phyloP scores from a whole-genome alignment of 1,140 invertebrate genomes.

The Leptinotarsa undecemlineata region DNA sequence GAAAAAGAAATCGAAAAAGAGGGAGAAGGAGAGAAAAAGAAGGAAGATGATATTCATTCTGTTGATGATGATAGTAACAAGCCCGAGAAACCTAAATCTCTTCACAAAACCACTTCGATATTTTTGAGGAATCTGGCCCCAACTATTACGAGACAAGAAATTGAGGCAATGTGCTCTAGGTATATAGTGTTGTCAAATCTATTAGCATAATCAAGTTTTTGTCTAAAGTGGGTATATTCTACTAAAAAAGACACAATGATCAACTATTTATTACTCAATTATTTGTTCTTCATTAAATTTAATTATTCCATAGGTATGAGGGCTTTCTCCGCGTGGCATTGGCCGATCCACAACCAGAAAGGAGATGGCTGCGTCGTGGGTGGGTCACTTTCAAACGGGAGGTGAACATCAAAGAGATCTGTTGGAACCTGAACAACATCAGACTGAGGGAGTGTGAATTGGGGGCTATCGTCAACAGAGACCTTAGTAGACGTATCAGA shows the following conservation, averaged over 20 bases:
- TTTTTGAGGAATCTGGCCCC: slow-evolving; percentile 95
- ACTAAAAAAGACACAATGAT: too few relatives aligned
- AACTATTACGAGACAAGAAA: slow-evolving; percentile 92
- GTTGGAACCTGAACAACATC: slow-evolving; percentile 98
- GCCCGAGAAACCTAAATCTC: slow-evolving; percentile 67
- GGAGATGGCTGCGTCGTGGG: slow-evolving; percentile 92
- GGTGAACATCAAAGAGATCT: slow-evolving; percentile 99
- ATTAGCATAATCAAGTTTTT: too few relatives aligned
- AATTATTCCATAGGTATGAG: slow-evolving; percentile 63
- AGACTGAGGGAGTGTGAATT: slow-evolving; percentile 90
- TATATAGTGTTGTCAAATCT: slow-evolving; percentile 1
- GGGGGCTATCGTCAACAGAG: slow-evolving; percentile 92
- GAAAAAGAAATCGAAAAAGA: slow-evolving; percentile 54
- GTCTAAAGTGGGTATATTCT: too few relatives aligned
- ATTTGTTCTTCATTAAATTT: slow-evolving; percentile 14
- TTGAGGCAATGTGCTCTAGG: slow-evolving; percentile 83
- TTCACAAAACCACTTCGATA: slow-evolving; percentile 95
- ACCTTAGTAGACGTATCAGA: slow-evolving; percentile 78
- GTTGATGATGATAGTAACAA: slow-evolving; percentile 60
- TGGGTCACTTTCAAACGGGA: slow-evolving; percentile 98
- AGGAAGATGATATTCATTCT: slow-evolving; percentile 49
- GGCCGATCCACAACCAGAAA: slow-evolving; percentile 94
- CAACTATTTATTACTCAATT: not conserved
- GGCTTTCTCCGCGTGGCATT: slow-evolving; percentile 96
- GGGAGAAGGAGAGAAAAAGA: slow-evolving; percentile 53